Base-by-base conservation (phyloP, 2,888 invertebrate species). In the Phyllotreta cruciferae region DNA sequence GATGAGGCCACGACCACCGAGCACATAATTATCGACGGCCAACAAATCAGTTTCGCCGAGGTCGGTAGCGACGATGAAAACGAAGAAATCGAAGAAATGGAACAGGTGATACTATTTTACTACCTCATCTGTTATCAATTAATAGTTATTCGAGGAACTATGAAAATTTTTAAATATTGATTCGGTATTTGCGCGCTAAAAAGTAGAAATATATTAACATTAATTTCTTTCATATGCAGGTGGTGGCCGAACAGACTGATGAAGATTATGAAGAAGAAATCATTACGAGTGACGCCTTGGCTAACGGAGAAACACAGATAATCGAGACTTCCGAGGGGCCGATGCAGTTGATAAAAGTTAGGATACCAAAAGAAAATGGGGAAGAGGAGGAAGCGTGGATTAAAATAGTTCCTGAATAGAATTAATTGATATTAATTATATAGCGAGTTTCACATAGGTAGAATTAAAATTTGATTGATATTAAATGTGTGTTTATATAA, bases 351-450 rank as follows among this genome's bases (percentile, higher is more conserved):
- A 80, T 82, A 0, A 78, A 81, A 64, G 81, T 82, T 8, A 72
- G 79, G 47, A 79, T 82, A 58, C 80, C 81, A 0, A 79, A 79
- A 60, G 80, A 78, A 45, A 75, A 80, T 49, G 81, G 81, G 0
- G 81, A 80, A 62, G 80, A 81, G 56, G 80, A 82, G 66, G 81
- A 82, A 53, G 80, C 82, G 0, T 82, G 82, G 82, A 78, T 82
- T 45, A 81, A 81, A 69, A 79, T 82, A 55, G 78, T 82, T 44
- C 75, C 80, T 14, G 56, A 57, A 60, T 63, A 45, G 41, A 41
- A 54, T n/a, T 34, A 35, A 35, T 50, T 47, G 35, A 35, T 49
- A 35, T 49, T 49, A 35, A 49, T 49, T 49, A 24, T 24, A 24
- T 24, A 24, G 24, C 24, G 24, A 24, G 24, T 24, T 24, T 24